Evolutionary conservation across 2,888 invertebrate species (phyloP).

Genomic region (Lasius platythorax): DNA sequence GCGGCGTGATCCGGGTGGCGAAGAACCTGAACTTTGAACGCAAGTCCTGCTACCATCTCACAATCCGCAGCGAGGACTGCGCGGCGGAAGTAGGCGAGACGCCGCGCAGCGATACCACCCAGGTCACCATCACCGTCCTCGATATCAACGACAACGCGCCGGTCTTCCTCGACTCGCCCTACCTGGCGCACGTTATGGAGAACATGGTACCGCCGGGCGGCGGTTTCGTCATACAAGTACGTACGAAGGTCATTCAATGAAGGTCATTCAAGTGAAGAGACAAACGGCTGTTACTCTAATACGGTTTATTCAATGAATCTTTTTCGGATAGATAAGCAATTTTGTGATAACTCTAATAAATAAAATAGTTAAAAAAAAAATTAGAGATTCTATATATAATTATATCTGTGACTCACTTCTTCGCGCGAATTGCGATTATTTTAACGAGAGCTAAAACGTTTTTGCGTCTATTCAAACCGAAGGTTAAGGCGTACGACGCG

Average conservation of each 20-base stretch:
- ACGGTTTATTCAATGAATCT: no score
- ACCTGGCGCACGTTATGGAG: constrained; percentile 97
- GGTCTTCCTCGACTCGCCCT: constrained; percentile 97
- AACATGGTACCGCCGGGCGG: constrained; percentile 92
- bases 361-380: neutral
- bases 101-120: constrained; percentile 91
- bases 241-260: neutral
- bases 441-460: neutral
- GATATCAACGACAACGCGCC: constrained; percentile 98
- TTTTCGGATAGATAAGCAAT: no score
- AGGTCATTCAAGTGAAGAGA: no score
- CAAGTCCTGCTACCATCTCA: constrained; percentile 93
- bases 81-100: constrained; percentile 89
- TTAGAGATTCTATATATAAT: neutral
- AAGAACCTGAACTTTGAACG: constrained; percentile 98
- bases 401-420: neutral
- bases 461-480: neutral
- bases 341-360: neutral
- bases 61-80: constrained; percentile 95
- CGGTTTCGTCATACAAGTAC: constrained; percentile 89
- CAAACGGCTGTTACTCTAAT: no score
- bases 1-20: constrained; percentile 95
- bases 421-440: neutral
- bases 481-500: constrained; percentile 95
- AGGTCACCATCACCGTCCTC: constrained; percentile 93